These are phyloP conservation scores for Geodia barretti DNA, from an alignment of 37 sponge, comb jelly and placozoan species.

Conservation along the genomic window DNA sequence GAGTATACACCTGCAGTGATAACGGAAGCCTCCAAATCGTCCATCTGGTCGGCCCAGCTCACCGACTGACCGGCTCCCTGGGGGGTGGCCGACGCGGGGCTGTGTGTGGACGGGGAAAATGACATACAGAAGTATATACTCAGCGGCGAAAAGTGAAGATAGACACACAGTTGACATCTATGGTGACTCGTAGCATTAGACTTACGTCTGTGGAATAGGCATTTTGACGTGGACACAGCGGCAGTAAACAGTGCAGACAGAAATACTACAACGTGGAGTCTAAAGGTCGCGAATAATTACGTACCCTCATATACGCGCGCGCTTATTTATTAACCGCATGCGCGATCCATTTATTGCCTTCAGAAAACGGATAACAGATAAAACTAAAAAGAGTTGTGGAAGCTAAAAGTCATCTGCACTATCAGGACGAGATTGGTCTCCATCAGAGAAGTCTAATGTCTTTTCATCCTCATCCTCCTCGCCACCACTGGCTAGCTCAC, in stretches of 20 bases:
- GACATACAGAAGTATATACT: too few relatives aligned
- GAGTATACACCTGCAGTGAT: conserved; percentile 50
- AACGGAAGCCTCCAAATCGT: conserved; percentile 55
- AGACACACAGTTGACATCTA: too few relatives aligned
- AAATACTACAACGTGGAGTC: too few relatives aligned
- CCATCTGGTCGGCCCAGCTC: conserved; percentile 81
- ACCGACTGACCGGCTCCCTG: conserved; percentile 1
- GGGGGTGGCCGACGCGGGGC: not conserved
- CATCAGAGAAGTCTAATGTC: not conserved
- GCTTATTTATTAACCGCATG: too few relatives aligned
- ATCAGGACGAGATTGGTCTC: not conserved
- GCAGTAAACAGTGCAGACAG: too few relatives aligned
- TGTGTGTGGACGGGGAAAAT: too few relatives aligned
- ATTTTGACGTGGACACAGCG: conserved; percentile 1
- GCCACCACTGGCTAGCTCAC: conserved; percentile 26
- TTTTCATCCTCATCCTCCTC: conserved; percentile 56
- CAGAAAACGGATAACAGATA: not conserved
- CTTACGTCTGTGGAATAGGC: conserved; percentile 49
- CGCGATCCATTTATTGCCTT: too few relatives aligned
- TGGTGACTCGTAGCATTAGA: too few relatives aligned
- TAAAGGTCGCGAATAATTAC: too few relatives aligned
- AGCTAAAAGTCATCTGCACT: conserved; percentile 48
- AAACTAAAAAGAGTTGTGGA: not conserved
- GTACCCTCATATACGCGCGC: too few relatives aligned
- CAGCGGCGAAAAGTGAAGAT: too few relatives aligned